Conservation (phyloP, 2,113 vertebrate genomes). For the Vireo altiloquus region DNA sequence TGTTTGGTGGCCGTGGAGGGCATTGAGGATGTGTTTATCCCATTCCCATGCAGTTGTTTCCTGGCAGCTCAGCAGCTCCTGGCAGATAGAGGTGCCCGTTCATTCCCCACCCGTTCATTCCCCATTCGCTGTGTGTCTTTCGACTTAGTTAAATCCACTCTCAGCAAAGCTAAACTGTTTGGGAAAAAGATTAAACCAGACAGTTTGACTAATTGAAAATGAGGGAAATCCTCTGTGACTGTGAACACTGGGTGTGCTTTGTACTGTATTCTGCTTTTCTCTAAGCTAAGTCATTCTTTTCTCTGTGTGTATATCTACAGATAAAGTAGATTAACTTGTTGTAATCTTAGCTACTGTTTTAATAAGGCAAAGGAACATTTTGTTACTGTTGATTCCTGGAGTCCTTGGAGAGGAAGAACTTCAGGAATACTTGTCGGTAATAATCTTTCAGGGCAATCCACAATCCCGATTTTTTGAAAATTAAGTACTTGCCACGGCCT, state of each 20-base stretch:
- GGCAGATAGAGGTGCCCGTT: background rate
- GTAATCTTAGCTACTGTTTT: background rate
- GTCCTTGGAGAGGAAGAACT: background rate
- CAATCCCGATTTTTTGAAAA: background rate
- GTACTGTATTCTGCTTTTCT: background rate
- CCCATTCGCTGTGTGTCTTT: constrained; percentile 10
- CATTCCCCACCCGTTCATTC: background rate
- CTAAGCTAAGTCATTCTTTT: background rate
- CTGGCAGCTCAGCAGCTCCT: background rate
- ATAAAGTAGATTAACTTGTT: background rate
- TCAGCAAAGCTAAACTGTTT: constrained; percentile 43
- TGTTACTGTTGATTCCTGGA: background rate
- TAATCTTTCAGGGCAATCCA: background rate
- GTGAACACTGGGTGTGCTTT: constrained; percentile 24
- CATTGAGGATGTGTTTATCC: background rate
- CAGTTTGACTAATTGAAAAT: constrained; percentile 49
- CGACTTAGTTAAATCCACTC: constrained; percentile 41
- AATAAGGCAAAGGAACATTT: background rate
- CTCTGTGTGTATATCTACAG: background rate
- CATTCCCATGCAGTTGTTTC: background rate
- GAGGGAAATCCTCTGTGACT: constrained; percentile 24
- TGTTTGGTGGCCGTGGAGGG: background rate
- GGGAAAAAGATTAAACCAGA: constrained; percentile 45
- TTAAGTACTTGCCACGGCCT: background rate
- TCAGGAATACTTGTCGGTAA: background rate